These are phyloP conservation scores for Pegoplata infirma DNA, from an alignment of 2,888 invertebrate species.

Conservation along the genomic window DNA sequence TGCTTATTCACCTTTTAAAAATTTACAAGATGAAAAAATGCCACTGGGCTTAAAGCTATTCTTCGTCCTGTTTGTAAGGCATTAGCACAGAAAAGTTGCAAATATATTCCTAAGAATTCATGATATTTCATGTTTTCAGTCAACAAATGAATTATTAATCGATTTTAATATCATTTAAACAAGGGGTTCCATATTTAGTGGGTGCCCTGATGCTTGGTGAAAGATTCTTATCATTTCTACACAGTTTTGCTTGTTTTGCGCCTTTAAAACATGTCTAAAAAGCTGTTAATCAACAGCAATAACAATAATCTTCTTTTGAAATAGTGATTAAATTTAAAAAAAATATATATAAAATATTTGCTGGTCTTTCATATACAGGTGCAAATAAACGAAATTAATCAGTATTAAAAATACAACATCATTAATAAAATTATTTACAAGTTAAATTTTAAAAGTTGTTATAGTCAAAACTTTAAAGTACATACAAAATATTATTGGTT, in stretches of 20 bases:
- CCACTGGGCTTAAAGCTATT: constrained; percentile 52
- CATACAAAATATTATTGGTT: too few relatives aligned
- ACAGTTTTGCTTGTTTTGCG: background rate
- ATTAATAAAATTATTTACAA: too few relatives aligned
- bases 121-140: constrained; percentile 35
- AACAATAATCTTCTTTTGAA: constrained; percentile 1
- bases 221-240: constrained; percentile 35
- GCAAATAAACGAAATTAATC: constrained; percentile 21
- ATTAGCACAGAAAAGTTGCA: background rate
- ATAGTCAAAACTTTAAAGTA: too few relatives aligned
- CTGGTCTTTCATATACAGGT: constrained; percentile 22
- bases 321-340: constrained; percentile 2
- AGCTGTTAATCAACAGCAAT: constrained; percentile 1
- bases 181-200: constrained; percentile 29
- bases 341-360: background rate
- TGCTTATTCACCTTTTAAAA: constrained; percentile 40
- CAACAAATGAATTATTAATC: constrained; percentile 51
- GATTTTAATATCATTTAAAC: constrained; percentile 1
- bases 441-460: too few relatives aligned
- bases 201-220: constrained; percentile 18
- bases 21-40: constrained; percentile 22
- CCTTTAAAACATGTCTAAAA: background rate
- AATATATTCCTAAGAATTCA: constrained; percentile 1
- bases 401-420: too few relatives aligned
- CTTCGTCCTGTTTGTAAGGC: constrained; percentile 31